Evolutionary conservation across 92 coral and sea anemone species (phyloP).

Genomic region (Isaurus tuberculatus): DNA sequence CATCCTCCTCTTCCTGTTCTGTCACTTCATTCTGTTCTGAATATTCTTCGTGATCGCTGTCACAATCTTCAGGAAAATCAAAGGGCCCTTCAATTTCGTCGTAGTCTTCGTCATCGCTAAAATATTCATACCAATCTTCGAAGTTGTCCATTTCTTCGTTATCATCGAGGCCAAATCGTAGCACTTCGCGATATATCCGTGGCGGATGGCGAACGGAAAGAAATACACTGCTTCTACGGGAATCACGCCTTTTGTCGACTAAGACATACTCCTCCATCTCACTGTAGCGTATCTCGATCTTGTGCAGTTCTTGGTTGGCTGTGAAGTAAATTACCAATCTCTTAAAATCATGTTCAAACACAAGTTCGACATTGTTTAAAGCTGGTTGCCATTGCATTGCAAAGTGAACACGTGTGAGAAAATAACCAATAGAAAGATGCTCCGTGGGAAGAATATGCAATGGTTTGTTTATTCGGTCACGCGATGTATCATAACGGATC

Average conservation of each 20-base stretch:
- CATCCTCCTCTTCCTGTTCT: slow-evolving; percentile 34
- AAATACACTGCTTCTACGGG: slow-evolving; percentile 31
- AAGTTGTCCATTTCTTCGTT: slow-evolving; percentile 49
- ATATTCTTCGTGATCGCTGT: slow-evolving; percentile 37
- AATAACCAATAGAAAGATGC: slow-evolving; percentile 75
- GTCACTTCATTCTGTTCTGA: slow-evolving; percentile 3
- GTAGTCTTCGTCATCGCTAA: slow-evolving; percentile 52
- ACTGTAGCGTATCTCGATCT: slow-evolving; percentile 78
- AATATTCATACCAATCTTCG: slow-evolving; percentile 47
- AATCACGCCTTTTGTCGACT: slow-evolving; percentile 58
- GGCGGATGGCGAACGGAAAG: slow-evolving; percentile 64
- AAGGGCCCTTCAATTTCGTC: slow-evolving; percentile 60
- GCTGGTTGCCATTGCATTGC: slow-evolving; percentile 81
- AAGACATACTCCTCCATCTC: slow-evolving; percentile 75
- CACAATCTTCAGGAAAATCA: slow-evolving; percentile 46
- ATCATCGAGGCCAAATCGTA: background rate
- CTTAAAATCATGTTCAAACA: slow-evolving; percentile 90
- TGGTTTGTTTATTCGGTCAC: slow-evolving; percentile 50
- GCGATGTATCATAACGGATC: slow-evolving; percentile 50
- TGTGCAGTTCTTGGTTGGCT: slow-evolving; percentile 31
- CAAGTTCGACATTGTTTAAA: slow-evolving; percentile 58
- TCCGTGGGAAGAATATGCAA: slow-evolving; percentile 78
- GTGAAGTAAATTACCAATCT: slow-evolving; percentile 67
- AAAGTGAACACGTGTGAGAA: slow-evolving; percentile 66
- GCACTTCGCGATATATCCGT: slow-evolving; percentile 60